These are phyloP conservation scores for Chiloscyllium plagiosum DNA, from an alignment of 2,113 vertebrate genomes.

Conservation along the genomic window DNA sequence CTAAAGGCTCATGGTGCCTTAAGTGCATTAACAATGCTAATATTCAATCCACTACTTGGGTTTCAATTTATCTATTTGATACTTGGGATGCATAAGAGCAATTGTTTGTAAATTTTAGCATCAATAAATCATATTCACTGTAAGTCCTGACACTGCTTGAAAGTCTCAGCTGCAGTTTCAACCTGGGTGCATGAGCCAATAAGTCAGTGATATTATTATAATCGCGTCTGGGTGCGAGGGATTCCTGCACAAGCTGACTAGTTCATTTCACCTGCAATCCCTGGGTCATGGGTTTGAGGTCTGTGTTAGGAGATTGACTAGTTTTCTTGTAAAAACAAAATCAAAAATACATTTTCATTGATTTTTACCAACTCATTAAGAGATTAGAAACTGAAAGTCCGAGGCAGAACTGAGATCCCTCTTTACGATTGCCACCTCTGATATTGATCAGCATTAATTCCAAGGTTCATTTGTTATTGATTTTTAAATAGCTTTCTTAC, in stretches of 20 bases:
- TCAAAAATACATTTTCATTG: not conserved
- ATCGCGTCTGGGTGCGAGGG: not conserved
- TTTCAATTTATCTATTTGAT: not conserved
- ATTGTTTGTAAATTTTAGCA: not conserved
- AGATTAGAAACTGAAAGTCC: not conserved
- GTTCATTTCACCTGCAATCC: not conserved
- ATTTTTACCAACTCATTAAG: not conserved
- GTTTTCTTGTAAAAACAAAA: not conserved
- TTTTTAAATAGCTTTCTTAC: not conserved
- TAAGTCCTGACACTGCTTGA: not conserved
- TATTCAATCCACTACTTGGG: not conserved
- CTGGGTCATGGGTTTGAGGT: not conserved
- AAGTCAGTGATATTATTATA: not conserved
- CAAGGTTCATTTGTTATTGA: not conserved
- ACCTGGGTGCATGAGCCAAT: not conserved
- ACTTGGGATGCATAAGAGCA: not conserved
- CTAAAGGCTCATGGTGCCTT: not conserved
- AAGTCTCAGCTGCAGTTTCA: not conserved
- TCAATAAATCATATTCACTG: not conserved
- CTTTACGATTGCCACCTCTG: not conserved
- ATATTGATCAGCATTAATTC: not conserved
- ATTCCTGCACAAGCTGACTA: not conserved
- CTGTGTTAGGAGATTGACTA: not conserved
- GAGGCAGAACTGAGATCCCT: not conserved
- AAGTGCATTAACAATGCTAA: not conserved